Evolutionary conservation across 2,888 invertebrate species (phyloP).

Genomic region (Colletes collaris): DNA sequence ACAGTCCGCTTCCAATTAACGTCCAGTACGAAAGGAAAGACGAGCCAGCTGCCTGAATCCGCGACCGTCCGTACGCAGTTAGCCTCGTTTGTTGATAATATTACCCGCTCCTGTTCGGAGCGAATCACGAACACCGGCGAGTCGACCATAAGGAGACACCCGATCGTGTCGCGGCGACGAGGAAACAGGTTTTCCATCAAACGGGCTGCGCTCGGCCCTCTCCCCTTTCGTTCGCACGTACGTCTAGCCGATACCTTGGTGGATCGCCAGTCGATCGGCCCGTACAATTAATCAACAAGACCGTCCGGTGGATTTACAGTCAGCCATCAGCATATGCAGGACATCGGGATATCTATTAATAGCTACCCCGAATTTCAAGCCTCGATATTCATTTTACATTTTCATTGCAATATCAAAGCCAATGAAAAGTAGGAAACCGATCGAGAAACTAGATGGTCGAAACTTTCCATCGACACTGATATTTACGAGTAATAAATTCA

Average conservation of each 20-base stretch:
- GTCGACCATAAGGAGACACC: conserved; percentile 46
- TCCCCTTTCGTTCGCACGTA: conserved; percentile 41
- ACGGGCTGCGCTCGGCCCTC: conserved; percentile 43
- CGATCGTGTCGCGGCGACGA: conserved; percentile 57
- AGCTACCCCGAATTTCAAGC: too few relatives aligned
- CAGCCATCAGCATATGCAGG: background rate
- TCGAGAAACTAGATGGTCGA: too few relatives aligned
- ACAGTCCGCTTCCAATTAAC: conserved; percentile 76
- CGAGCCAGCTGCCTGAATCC: too few relatives aligned
- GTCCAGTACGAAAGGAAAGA: conserved; percentile 51
- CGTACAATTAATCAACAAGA: conserved; percentile 60
- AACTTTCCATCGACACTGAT: too few relatives aligned
- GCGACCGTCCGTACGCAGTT: conserved; percentile 45
- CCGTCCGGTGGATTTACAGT: conserved; percentile 30
- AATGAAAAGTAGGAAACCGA: too few relatives aligned
- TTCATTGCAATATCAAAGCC: too few relatives aligned
- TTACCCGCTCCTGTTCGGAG: conserved; percentile 40
- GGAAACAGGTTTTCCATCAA: conserved; percentile 65
- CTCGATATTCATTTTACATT: too few relatives aligned
- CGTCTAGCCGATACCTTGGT: conserved; percentile 61
- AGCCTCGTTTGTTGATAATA: conserved; percentile 40
- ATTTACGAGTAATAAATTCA: too few relatives aligned
- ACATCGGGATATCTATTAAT: too few relatives aligned
- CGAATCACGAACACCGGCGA: conserved; percentile 32
- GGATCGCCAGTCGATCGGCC: conserved; percentile 46